These are phyloP conservation scores for Clanis bilineata DNA, from an alignment of 2,888 invertebrate genomes.

Conservation along the genomic window DNA sequence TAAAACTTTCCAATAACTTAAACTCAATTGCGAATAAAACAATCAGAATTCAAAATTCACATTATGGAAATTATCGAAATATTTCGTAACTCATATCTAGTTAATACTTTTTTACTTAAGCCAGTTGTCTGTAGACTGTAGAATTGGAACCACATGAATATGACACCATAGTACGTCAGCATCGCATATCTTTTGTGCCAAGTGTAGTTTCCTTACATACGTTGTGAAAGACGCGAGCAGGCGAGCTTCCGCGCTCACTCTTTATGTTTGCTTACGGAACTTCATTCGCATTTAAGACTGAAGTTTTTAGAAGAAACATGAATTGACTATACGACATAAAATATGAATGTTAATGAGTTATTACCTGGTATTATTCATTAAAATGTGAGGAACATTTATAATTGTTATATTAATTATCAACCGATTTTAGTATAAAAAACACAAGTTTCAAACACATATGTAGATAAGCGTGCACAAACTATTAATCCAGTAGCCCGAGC, in stretches of 20 bases:
- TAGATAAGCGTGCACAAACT: too few species aligned
- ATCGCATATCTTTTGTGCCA: slow-evolving; percentile 1
- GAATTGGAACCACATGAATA: slow-evolving; percentile 3
- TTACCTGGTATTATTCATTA: neutral
- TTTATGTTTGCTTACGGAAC: slow-evolving; percentile 9
- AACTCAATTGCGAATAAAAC: too few species aligned
- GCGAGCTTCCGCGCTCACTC: neutral
- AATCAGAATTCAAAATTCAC: too few species aligned
- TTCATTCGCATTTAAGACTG: slow-evolving; percentile 1
- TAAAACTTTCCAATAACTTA: too few species aligned
- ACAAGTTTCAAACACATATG: too few species aligned
- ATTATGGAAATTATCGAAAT: too few species aligned
- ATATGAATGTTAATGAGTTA: neutral
- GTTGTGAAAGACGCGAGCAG: slow-evolving; percentile 2
- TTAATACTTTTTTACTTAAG: neutral
- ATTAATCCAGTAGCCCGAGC: too few species aligned
- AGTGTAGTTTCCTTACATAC: neutral
- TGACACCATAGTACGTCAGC: neutral
- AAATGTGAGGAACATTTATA: too few species aligned
- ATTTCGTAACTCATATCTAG: neutral
- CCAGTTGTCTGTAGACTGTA: neutral
- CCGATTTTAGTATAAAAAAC: too few species aligned
- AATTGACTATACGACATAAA: neutral
- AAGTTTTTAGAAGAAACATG: neutral
- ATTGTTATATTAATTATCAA: too few species aligned